These are phyloP conservation scores for Elanoides forficatus DNA, from an alignment of 2,113 vertebrate species.

Conservation along the genomic window DNA sequence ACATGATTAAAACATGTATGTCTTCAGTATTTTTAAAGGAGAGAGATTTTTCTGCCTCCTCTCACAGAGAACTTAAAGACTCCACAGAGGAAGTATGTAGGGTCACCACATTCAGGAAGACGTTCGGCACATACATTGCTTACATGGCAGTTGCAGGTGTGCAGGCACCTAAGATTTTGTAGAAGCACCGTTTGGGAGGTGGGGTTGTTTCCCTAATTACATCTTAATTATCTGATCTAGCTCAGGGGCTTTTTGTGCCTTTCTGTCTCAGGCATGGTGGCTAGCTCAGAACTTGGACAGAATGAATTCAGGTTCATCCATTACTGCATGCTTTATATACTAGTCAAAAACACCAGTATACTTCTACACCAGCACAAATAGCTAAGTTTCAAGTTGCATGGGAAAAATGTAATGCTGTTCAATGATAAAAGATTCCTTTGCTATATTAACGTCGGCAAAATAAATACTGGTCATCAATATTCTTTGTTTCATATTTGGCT, in stretches of 20 bases:
- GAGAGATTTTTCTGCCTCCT: background rate
- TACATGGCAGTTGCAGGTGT: background rate
- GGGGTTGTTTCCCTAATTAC: background rate
- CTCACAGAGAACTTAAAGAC: background rate
- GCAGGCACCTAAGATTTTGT: background rate
- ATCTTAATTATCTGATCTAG: background rate
- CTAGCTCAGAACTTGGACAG: background rate
- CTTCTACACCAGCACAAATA: background rate
- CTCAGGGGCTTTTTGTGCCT: background rate
- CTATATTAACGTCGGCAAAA: background rate
- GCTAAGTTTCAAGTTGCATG: background rate
- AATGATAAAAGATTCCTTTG: background rate
- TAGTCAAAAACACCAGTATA: background rate
- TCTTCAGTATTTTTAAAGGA: background rate
- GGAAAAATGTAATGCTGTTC: background rate
- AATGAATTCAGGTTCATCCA: background rate
- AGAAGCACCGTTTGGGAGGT: background rate
- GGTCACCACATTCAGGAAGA: background rate
- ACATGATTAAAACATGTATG: background rate
- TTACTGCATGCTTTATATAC: background rate
- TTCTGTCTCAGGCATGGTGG: background rate
- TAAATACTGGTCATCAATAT: slow-evolving; percentile 32
- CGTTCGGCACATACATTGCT: rapidly evolving
- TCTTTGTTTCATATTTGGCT: slow-evolving; percentile 33
- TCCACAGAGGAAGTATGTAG: background rate